Conservation (phyloP, 1,140 invertebrate genomes). For the Zaprionus inermis region DNA sequence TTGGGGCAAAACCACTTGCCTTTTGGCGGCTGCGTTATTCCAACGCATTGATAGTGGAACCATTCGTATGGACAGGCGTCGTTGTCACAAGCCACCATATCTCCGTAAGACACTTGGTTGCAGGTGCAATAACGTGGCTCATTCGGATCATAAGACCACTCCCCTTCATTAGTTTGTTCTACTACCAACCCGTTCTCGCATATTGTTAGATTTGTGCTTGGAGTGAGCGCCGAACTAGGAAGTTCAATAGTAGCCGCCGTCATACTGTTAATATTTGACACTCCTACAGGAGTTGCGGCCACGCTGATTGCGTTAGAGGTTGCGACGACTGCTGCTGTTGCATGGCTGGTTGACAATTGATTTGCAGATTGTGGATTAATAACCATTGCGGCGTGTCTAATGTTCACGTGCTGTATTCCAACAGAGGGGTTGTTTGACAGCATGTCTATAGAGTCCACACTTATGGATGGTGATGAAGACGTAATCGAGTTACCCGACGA, state of each 20-base stretch:
- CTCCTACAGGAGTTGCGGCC: neutral
- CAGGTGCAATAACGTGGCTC: constrained; percentile 98
- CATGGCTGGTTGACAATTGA: constrained; percentile 8
- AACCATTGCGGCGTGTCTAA: constrained; percentile 21
- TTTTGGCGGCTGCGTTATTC: constrained; percentile 97
- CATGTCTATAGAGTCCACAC: constrained; percentile 68
- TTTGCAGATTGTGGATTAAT: constrained; percentile 19
- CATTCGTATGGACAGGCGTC: constrained; percentile 98
- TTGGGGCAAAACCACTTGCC: constrained; percentile 99
- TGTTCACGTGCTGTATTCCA: constrained; percentile 21
- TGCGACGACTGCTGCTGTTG: neutral
- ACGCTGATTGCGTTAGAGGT: neutral
- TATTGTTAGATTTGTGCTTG: constrained; percentile 59
- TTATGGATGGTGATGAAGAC: constrained; percentile 64
- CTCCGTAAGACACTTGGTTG: constrained; percentile 99
- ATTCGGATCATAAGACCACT: constrained; percentile 95
- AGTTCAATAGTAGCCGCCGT: constrained; percentile 34
- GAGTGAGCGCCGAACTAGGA: constrained; percentile 33
- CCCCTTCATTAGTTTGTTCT: constrained; percentile 86
- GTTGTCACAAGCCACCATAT: constrained; percentile 99
- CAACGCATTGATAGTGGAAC: constrained; percentile 99
- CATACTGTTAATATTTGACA: constrained; percentile 34
- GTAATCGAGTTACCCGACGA: constrained; percentile 61
- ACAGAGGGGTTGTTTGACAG: constrained; percentile 30
- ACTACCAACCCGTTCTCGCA: constrained; percentile 80